Evolutionary conservation across 2,113 vertebrate genomes (phyloP).

Genomic region (Thunnus maccoyii): DNA sequence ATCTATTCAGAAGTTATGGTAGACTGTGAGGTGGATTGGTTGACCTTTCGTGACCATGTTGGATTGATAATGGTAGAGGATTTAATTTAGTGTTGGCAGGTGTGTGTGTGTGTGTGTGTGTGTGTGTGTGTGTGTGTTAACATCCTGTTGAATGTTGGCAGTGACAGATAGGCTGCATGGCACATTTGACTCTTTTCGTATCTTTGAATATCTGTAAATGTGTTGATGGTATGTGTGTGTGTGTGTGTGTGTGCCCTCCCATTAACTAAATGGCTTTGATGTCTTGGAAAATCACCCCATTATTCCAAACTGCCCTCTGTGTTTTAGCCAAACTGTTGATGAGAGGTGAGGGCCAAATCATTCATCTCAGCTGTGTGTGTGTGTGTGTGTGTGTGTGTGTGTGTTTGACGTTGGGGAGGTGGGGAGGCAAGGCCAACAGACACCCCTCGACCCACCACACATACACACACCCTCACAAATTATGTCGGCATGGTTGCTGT

Average conservation of each 20-base stretch:
- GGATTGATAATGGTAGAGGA: not conserved
- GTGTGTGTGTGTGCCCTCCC: not conserved
- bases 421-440: conserved; percentile 47
- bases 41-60: not conserved
- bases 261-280: conserved; percentile 53
- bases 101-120: not conserved
- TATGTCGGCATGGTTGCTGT: conserved; percentile 79
- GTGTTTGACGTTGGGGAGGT: conserved; percentile 20
- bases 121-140: conserved; percentile 10
- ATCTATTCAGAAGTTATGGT: conserved; percentile 22
- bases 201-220: conserved; percentile 34
- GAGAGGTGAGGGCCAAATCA: conserved; percentile 47
- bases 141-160: conserved; percentile 35
- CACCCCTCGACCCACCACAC: conserved; percentile 55
- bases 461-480: conserved; percentile 50
- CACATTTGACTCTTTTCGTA: conserved; percentile 9
- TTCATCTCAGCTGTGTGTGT: conserved; percentile 34
- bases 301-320: conserved; percentile 48
- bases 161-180: not conserved
- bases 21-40: not conserved
- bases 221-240: conserved; percentile 3
- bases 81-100: conserved; percentile 9
- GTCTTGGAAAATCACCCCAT: conserved; percentile 54
- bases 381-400: conserved; percentile 39
- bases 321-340: conserved; percentile 51